phyloP scores from a whole-genome alignment of 35 echinoderm and acorn worm genomes.

The Diadema setosum region DNA sequence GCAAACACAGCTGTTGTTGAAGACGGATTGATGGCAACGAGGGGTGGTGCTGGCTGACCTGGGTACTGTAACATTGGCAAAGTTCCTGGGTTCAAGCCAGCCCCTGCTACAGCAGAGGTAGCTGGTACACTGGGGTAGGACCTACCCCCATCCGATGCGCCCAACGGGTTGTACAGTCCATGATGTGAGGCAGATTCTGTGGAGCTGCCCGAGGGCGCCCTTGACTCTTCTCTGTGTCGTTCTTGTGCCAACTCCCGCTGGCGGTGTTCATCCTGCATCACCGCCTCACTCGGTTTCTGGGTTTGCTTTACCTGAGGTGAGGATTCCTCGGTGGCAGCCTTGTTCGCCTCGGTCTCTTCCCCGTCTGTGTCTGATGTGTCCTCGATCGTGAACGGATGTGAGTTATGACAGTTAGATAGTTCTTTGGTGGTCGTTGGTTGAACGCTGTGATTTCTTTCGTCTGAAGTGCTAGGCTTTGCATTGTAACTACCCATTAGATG shows the following conservation, averaged over 20 bases:
- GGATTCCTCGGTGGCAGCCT: not conserved
- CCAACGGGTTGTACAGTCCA: not conserved
- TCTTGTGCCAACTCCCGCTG: conserved; percentile 16
- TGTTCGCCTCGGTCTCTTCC: not conserved
- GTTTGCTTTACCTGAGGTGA: not conserved
- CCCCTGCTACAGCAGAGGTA: not conserved
- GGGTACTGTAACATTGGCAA: not conserved
- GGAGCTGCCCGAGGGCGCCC: not conserved
- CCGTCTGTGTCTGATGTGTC: conserved; percentile 17
- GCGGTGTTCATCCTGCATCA: conserved; percentile 23
- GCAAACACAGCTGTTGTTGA: not conserved
- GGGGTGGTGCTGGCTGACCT: not conserved
- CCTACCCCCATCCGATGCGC: not conserved
- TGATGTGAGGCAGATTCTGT: not conserved
- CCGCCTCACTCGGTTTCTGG: not conserved
- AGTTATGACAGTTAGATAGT: not conserved
- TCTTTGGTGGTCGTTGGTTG: not conserved
- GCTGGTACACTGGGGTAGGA: not conserved
- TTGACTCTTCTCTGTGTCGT: not conserved
- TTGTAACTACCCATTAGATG: conserved; percentile 35
- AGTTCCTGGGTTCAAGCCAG: not conserved
- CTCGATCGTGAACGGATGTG: conserved; percentile 14
- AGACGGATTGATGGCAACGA: not conserved
- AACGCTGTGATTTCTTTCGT: not conserved
- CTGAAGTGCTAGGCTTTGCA: conserved; percentile 9